These are phyloP conservation scores for Macrochelys suwanniensis DNA, from an alignment of 2,797 vertebrate genomes.

Conservation along the genomic window DNA sequence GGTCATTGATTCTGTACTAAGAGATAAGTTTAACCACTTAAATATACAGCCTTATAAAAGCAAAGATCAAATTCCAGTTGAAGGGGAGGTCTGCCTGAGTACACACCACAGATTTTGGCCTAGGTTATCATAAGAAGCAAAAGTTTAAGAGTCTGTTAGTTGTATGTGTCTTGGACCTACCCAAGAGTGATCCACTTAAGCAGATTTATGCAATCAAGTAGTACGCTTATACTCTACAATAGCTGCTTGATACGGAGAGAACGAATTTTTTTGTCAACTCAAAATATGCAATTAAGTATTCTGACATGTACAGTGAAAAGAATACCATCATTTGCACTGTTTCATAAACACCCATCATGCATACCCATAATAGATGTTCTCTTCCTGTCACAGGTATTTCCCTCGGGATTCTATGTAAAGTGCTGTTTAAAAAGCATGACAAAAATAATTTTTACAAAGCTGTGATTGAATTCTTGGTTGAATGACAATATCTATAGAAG, in stretches of 20 bases:
- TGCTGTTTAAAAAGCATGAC: constrained; percentile 12
- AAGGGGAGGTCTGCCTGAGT: not conserved
- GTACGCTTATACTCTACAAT: not conserved
- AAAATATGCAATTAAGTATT: not conserved
- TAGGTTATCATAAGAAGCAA: not conserved
- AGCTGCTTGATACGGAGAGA: not conserved
- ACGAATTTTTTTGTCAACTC: not conserved
- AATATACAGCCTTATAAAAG: not conserved
- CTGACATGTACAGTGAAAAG: not conserved
- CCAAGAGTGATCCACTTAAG: not conserved
- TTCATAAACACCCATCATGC: not conserved
- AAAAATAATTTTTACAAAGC: not conserved
- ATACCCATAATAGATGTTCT: not conserved
- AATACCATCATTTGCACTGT: not conserved
- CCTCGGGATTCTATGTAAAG: not conserved
- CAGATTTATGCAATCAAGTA: not conserved
- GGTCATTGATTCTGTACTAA: constrained; percentile 9
- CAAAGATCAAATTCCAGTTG: not conserved
- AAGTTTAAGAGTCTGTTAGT: not conserved
- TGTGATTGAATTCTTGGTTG: not conserved
- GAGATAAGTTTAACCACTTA: constrained; percentile 50
- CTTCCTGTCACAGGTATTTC: constrained; percentile 15
- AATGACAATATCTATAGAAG: constrained; percentile 12
- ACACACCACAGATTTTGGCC: not conserved
- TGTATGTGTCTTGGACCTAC: not conserved